Base-by-base conservation (phyloP, 2,797 vertebrate species). In the Siniperca scherzeri region DNA sequence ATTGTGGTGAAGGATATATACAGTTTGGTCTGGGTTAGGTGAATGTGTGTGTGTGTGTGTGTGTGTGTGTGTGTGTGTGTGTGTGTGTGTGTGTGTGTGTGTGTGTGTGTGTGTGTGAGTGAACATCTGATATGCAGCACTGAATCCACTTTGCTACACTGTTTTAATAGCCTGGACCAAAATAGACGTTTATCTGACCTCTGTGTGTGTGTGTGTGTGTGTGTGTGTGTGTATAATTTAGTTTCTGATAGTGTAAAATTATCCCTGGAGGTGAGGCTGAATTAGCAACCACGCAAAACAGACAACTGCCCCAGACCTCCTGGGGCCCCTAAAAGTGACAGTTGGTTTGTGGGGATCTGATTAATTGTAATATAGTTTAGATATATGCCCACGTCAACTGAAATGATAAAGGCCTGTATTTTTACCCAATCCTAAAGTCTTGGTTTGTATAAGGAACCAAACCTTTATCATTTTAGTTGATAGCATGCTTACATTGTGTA, bases 131-230 rank as follows among this genome's bases (percentile, higher is more conserved):
- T 57, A 68, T 33, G 13, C 52, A 44, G 59, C 70, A 59, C 61
- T 79, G 30, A 82, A 85, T 46, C 27, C 74, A 87, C 83, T 74
- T 71, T 82, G 68, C 76, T 69, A 36, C 83, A 77, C 80, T 87
- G 74, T 87, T 84, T 70, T 83, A 88, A 86, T 78, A 80, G 81
- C 80, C 53, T 52, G 71, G 59, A 80, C 86, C 17, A 80, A 92
- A 91, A 91, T 88, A 93, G 89, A 83, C 79, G 80, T 89, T 87
- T 79, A 70, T 82, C 59, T 82, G 79, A 82, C 79, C 77, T 78
- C 36, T 68, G 53, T 11, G 33, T 73, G 59, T 77, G 0, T 57
- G 25, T 66, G 60, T 65, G 40, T 73, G 56, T 61, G 16, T 70
- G n/a, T 60, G 60, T 59, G 14, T 82, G 17, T 69, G n/a, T 38